phyloP scores from a whole-genome alignment of 2,888 invertebrate genomes.

The Mechanitis mazaeus region DNA sequence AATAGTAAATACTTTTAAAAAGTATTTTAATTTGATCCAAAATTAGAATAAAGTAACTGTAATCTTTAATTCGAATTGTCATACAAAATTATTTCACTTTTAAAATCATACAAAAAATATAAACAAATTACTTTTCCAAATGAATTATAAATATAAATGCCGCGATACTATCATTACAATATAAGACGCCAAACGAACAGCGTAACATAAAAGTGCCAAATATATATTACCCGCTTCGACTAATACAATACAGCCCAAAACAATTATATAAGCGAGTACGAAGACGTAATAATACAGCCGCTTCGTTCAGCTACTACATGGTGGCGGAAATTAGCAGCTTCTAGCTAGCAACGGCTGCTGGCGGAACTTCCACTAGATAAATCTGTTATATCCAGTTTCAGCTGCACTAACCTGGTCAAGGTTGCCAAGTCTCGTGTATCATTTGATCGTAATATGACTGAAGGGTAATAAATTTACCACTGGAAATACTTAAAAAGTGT shows the following conservation, averaged over 20 bases:
- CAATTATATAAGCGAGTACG: slow-evolving; percentile 64
- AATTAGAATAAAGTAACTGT: too few species aligned
- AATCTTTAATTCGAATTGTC: too few species aligned
- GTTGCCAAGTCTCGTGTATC: slow-evolving; percentile 6
- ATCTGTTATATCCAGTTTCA: slow-evolving; percentile 38
- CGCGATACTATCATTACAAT: too few species aligned
- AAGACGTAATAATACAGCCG: slow-evolving; percentile 68
- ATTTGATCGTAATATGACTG: slow-evolving; percentile 10
- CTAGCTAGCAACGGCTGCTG: slow-evolving; percentile 43
- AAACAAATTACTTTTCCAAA: too few species aligned
- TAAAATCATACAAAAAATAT: too few species aligned
- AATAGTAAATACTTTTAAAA: too few species aligned
- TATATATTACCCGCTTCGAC: slow-evolving; percentile 16
- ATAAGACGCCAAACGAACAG: too few species aligned
- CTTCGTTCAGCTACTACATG: slow-evolving; percentile 63
- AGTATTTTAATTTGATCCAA: too few species aligned
- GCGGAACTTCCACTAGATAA: slow-evolving; percentile 55
- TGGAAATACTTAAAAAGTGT: too few species aligned
- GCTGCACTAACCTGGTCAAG: slow-evolving; percentile 27
- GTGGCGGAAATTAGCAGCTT: slow-evolving; percentile 73
- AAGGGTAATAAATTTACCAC: background rate
- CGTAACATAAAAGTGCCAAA: too few species aligned
- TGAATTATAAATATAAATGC: too few species aligned
- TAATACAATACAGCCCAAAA: slow-evolving; percentile 26
- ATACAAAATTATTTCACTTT: too few species aligned